These are phyloP conservation scores for Rhinogobio ventralis DNA, from an alignment of 2,797 vertebrate species.

Conservation along the genomic window DNA sequence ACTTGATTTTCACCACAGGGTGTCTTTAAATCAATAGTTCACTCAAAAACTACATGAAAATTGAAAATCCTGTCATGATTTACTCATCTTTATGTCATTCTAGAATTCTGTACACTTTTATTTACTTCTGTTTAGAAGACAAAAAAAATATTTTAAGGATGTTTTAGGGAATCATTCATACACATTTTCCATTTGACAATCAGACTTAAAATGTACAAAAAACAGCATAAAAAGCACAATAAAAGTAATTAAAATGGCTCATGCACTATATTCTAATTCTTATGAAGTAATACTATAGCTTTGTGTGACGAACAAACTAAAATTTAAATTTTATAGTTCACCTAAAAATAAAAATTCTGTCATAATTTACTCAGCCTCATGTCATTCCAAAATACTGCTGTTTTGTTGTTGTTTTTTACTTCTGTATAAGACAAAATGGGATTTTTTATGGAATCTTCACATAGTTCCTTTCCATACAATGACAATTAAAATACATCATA, in stretches of 20 bases:
- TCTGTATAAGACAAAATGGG: not conserved
- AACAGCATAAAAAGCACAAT: not conserved
- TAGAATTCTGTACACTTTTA: not conserved
- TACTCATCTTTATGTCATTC: not conserved
- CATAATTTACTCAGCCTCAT: too few relatives aligned
- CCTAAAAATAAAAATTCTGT: too few relatives aligned
- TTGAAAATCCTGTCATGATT: slow-evolving; percentile 3
- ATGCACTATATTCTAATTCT: not conserved
- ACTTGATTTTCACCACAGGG: too few relatives aligned
- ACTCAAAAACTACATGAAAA: not conserved
- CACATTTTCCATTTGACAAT: not conserved
- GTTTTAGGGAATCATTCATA: not conserved
- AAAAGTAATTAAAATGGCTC: not conserved
- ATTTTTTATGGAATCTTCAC: not conserved
- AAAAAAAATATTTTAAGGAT: not conserved
- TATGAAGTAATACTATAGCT: not conserved
- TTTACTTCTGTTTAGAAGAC: not conserved
- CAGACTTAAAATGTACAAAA: not conserved
- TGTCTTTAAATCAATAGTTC: not conserved
- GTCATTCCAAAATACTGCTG: too few relatives aligned
- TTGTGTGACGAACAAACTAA: not conserved
- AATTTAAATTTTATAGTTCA: not conserved
- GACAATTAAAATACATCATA: not conserved
- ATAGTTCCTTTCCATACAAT: too few relatives aligned
- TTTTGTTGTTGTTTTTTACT: not conserved